Evolutionary conservation across 2,797 vertebrate genomes (phyloP), one percentile per base, ranked within the genome.

Genomic region (Acrossocheilus fasciatus): DNA sequence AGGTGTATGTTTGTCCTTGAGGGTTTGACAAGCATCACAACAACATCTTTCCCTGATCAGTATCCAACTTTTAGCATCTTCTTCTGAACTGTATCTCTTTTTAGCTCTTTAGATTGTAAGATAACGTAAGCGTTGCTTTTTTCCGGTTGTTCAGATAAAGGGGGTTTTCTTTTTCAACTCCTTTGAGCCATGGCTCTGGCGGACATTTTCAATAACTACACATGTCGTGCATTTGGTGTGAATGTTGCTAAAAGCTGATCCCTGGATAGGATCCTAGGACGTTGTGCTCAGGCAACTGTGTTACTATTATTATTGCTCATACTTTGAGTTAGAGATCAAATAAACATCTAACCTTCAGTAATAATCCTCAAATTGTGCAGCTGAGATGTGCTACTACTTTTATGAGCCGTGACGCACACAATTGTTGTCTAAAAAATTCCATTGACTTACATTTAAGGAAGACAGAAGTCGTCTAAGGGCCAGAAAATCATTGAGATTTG

Each of bases 171-270:
- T 59, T 59, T 59, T 3, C 20, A 45, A 12, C 10, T 20, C 15
- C 36, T 45, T 45, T 34, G 52, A 41, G 34, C 39, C 30, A 14
- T 39, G 10, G 39, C 26, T 62, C 54, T 74, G 43, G 59, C 26
- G 1, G 54, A 47, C 0, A 36, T 30, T 43, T 83, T 83, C 20
- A 47, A 47, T 73, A 75, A 50, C 52, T 50, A 64, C 57, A 64
- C n/a, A 62, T 18, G 39, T 17, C 0, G 5, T 66, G 12, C 12
- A 26, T 54, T 52, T 18, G 30, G 43, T 83, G 57, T 75, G 59
- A 83, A 76, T n/a, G 45, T 68, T 84, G 30, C 45, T 41, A 54
- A 68, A 83, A 83, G 26, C 68, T 45, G 52, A 62, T 59, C 39
- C 69, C 36, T 45, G n/a, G 50, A 73, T 26, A 82, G 52, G 11